phyloP scores from a whole-genome alignment of 2,797 vertebrate genomes.

The Malurus leucopterus region DNA sequence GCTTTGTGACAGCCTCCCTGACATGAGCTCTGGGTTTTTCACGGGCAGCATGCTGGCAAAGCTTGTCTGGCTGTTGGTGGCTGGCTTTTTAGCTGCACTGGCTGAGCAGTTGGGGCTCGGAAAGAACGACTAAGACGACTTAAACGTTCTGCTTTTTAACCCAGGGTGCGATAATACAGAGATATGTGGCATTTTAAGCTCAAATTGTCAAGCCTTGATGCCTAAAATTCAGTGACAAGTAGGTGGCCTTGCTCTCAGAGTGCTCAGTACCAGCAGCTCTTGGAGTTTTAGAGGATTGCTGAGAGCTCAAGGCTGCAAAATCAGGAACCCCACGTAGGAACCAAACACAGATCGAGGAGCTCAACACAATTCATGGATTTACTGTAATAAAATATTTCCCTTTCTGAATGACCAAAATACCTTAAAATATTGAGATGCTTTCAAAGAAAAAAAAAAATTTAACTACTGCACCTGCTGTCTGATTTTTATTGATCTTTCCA shows the following conservation, averaged over 20 bases:
- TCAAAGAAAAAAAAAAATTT: not conserved
- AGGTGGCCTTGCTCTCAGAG: conserved; percentile 15
- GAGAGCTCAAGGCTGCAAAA: not conserved
- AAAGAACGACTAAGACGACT: conserved; percentile 71
- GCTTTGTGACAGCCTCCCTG: conserved; percentile 57
- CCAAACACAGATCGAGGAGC: not conserved
- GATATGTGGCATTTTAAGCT: conserved; percentile 71
- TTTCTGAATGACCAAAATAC: not conserved
- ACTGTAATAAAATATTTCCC: not conserved
- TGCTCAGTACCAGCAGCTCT: conserved; percentile 18
- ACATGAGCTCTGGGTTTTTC: conserved; percentile 65
- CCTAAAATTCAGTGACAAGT: conserved; percentile 44
- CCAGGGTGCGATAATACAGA: conserved; percentile 64
- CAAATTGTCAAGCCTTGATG: conserved; percentile 58
- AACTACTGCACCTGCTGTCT: not conserved
- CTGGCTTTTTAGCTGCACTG: conserved; percentile 85
- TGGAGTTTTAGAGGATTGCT: not conserved
- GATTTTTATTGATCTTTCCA: not conserved
- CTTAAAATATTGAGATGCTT: not conserved
- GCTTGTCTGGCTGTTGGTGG: conserved; percentile 86
- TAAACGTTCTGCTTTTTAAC: conserved; percentile 75
- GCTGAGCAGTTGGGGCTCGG: conserved; percentile 73
- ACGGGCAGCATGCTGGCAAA: conserved; percentile 84
- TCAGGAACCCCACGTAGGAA: not conserved
- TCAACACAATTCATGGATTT: not conserved